phyloP scores from a whole-genome alignment of 2,888 invertebrate genomes.

The Hyppa rectilinea region DNA sequence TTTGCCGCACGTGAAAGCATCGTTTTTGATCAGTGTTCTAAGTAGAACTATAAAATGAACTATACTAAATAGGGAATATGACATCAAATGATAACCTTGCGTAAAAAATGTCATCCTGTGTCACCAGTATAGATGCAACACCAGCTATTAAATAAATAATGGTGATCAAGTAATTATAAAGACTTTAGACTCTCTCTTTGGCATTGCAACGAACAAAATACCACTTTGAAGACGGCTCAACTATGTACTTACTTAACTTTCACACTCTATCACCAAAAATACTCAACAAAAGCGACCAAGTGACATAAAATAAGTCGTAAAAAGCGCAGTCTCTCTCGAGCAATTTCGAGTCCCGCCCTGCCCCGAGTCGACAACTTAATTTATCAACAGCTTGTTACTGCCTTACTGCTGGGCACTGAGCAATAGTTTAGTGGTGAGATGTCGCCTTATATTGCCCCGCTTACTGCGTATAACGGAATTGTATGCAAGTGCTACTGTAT shows the following conservation, averaged over 20 bases:
- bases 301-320: conserved; percentile 32
- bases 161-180: not conserved
- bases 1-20: not conserved
- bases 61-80: not conserved
- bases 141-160: not conserved
- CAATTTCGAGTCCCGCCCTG: conserved; percentile 50
- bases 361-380: conserved; percentile 59
- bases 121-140: not conserved
- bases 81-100: no score
- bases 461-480: conserved; percentile 33
- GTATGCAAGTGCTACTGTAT: conserved; percentile 43
- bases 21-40: not conserved
- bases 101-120: not conserved
- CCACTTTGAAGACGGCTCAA: not conserved
- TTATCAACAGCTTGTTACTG: conserved; percentile 67
- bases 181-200: no score
- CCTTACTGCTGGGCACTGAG: conserved; percentile 57
- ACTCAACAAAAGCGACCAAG: not conserved
- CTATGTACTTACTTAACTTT: not conserved
- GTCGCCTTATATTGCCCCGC: conserved; percentile 56
- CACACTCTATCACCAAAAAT: conserved; percentile 15
- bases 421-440: conserved; percentile 64
- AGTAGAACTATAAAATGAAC: no score
- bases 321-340: conserved; percentile 42
- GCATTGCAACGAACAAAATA: not conserved